Base-by-base conservation (phyloP, 2,888 invertebrate species). In the Julus scandinavius region DNA sequence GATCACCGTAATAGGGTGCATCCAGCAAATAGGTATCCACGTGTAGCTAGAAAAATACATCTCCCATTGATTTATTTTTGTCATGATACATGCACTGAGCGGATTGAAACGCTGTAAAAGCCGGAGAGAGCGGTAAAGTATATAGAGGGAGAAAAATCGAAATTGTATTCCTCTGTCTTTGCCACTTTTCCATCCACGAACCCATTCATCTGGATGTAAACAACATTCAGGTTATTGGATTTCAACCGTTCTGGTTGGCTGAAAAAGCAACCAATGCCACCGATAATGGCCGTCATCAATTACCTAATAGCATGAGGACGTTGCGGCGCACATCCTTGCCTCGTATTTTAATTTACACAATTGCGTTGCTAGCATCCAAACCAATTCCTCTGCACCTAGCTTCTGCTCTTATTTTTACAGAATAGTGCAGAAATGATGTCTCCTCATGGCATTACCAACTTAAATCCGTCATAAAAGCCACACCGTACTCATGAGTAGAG, bases 271-370 rank as follows among this genome's bases (percentile, higher is more conserved):
- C 88, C 88, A 88, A 88, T 88, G 58, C 88, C 50, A 40, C 85
- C 83, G 58, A 41, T 88, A 88, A 88, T 88, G 86, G 88, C 86
- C 72, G 63, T 63, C 88, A 88, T 88, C 88, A 88, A 88, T 88
- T 88, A 88, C 86, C 63, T 58, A 85, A 85, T 85, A 50, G 85
- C 20, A n/a, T 3, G 38, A 80, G 80, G 29, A 29, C 80, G 80
- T 13, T 80, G 80, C 11, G 13, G 13, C 80, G 80, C 80, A 45
- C 45, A 80, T 80, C 80, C 11, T 38, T 80, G 9, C 80, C 29
- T 29, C 80, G 38, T 80, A 80, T 80, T 80, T 80, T 80, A 80
- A 80, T 80, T 80, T 38, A 29, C 29, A 38, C 13, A 80, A 80
- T 29, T 72, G 72, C 72, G 72, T 20, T 3, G 72, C 72, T n/a